Percentiles rank a stretch among this genome's conserved stretches.
Conservation (phyloP, 2,888 invertebrate species). For the Hirtodrosophila histrioides region DNA sequence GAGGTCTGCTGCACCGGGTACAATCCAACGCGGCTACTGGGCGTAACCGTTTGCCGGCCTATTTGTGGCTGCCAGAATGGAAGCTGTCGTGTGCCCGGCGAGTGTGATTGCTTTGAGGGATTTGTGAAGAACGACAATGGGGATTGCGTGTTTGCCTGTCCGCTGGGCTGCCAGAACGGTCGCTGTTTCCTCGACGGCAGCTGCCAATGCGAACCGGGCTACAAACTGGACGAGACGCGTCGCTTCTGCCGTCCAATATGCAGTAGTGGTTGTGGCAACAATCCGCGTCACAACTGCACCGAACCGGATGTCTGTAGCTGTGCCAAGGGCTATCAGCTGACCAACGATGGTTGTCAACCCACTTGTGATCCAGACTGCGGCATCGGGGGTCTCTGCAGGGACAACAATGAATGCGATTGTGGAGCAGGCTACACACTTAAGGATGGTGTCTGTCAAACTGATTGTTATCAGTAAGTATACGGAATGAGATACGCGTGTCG, state of each 20-base stretch:
- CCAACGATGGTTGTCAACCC: constrained; percentile 78
- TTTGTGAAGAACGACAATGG: constrained; percentile 81
- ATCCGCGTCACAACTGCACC: constrained; percentile 80
- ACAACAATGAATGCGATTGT: constrained; percentile 87
- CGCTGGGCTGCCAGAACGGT: constrained; percentile 86
- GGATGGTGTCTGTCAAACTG: constrained; percentile 81
- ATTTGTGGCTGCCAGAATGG: constrained; percentile 81
- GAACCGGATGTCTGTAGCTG: constrained; percentile 84
- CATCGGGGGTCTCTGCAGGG: constrained; percentile 86
- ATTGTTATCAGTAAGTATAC: constrained; percentile 82
- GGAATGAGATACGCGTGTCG: too few relatives aligned
- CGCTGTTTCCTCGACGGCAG: constrained; percentile 86
- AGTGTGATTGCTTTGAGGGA: constrained; percentile 81
- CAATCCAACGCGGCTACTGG: constrained; percentile 56
- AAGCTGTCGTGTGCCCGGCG: constrained; percentile 71
- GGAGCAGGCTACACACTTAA: constrained; percentile 85
- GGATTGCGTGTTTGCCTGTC: constrained; percentile 82
- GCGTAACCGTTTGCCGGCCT: constrained; percentile 71
- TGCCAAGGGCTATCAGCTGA: constrained; percentile 83
- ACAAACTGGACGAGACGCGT: constrained; percentile 85
- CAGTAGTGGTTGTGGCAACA: constrained; percentile 75
- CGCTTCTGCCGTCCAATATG: constrained; percentile 88
- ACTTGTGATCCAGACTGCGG: constrained; percentile 81
- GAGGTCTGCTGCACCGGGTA: constrained; percentile 91
- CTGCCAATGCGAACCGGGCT: constrained; percentile 89